Conservation (phyloP, 2,113 vertebrate genomes). For the Greenwoodochromis staneri region DNA sequence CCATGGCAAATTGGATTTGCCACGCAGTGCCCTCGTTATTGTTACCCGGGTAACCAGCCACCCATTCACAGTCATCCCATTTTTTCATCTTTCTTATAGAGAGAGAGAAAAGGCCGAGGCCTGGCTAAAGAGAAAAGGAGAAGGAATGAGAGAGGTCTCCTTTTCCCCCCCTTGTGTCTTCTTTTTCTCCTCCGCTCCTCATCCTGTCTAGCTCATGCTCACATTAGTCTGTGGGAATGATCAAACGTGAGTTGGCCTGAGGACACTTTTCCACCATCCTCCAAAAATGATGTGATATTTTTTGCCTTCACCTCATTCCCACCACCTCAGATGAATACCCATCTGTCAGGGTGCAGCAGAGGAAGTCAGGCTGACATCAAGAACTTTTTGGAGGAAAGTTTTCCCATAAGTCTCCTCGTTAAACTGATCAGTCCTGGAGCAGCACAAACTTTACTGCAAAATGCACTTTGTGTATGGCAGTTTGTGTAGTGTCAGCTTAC, state of each 20-base stretch:
- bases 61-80: slow-evolving; percentile 46
- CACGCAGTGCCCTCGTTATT: slow-evolving; percentile 58
- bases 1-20: slow-evolving; percentile 52
- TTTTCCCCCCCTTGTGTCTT: not conserved
- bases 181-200: not conserved
- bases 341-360: not conserved
- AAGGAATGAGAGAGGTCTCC: not conserved
- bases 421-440: not conserved
- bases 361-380: not conserved
- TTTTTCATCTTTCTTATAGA: slow-evolving; percentile 30
- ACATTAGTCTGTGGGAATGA: not conserved
- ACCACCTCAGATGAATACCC: not conserved
- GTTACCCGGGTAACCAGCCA: slow-evolving; percentile 63
- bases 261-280: not conserved
- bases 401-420: not conserved
- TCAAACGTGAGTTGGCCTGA: not conserved
- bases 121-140: not conserved
- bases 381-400: not conserved
- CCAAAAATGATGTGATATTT: not conserved
- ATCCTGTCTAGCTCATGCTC: not conserved
- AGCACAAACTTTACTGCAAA: not conserved
- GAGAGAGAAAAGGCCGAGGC: not conserved
- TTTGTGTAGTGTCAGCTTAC: not conserved
- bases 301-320: not conserved
- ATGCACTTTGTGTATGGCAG: not conserved